Evolutionary conservation across 30 jellyfish, hydroid and myxozoan genomes (phyloP).

Genomic region (Hydractinia echinata): DNA sequence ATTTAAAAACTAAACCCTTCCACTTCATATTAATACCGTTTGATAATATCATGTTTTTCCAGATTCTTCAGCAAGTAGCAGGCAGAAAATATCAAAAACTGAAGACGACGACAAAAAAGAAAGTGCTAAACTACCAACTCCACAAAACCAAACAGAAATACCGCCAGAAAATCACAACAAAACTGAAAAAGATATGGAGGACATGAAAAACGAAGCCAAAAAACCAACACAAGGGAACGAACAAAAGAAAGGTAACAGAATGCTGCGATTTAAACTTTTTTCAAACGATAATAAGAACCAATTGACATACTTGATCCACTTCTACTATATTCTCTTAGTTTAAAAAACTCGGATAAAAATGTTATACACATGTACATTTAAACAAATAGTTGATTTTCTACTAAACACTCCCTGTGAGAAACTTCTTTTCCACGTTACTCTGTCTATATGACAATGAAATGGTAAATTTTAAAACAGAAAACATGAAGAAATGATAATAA

Average conservation of each 20-base stretch:
- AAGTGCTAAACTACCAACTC: neutral
- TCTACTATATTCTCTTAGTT: too few species aligned
- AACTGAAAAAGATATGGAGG: neutral
- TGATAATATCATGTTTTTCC: neutral
- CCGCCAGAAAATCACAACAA: conserved; percentile 1
- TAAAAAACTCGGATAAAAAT: too few species aligned
- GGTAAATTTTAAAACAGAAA: too few species aligned
- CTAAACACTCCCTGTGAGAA: too few species aligned
- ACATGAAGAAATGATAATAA: too few species aligned
- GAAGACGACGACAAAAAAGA: neutral
- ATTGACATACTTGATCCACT: too few species aligned
- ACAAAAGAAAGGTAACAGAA: neutral
- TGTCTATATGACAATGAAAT: too few species aligned
- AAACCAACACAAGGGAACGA: neutral
- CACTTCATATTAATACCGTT: neutral
- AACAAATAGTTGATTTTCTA: too few species aligned
- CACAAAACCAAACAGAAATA: neutral
- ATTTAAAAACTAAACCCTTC: neutral
- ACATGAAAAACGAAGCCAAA: conserved; percentile 1
- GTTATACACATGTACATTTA: too few species aligned
- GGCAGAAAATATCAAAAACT: neutral
- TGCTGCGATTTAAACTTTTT: too few species aligned
- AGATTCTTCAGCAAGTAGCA: neutral
- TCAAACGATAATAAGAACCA: too few species aligned
- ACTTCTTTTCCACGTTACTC: too few species aligned